Evolutionary conservation across 2,113 vertebrate genomes (phyloP).

Genomic region (Ceratotherium simum): DNA sequence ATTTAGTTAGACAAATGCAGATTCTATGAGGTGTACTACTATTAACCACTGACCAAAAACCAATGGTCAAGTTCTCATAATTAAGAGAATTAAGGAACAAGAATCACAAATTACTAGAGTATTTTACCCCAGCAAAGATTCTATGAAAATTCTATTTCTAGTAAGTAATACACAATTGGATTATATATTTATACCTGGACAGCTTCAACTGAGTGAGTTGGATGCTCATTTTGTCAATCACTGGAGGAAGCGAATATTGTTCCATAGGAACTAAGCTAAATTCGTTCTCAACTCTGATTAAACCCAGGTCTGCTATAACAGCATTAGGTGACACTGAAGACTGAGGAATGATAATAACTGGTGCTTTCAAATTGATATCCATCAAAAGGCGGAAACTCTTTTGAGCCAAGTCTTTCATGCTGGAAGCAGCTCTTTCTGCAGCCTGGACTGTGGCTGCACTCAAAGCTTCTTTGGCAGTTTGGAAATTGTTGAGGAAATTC

Average conservation of each 20-base stretch:
- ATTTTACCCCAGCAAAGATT: not conserved
- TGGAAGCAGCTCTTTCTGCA: constrained; percentile 93
- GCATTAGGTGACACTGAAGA: constrained; percentile 89
- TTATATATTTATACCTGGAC: constrained; percentile 89
- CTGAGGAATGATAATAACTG: constrained; percentile 92
- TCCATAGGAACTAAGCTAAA: constrained; percentile 88
- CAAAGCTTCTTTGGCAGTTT: constrained; percentile 92
- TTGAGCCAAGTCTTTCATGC: constrained; percentile 91
- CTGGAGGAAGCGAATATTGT: constrained; percentile 89
- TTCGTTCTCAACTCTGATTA: constrained; percentile 91
- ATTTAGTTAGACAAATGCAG: constrained; percentile 41
- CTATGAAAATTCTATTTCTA: not conserved
- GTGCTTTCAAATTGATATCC: constrained; percentile 92
- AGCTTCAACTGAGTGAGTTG: constrained; percentile 94
- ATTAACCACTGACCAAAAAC: constrained; percentile 31
- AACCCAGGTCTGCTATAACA: constrained; percentile 91
- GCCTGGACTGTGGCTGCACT: constrained; percentile 94
- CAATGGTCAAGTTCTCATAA: not conserved
- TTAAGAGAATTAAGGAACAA: constrained; percentile 2
- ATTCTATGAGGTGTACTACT: not conserved
- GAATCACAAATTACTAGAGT: not conserved
- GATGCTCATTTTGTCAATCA: constrained; percentile 93
- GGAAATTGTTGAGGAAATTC: constrained; percentile 96
- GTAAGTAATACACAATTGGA: not conserved
- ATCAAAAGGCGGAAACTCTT: constrained; percentile 92